Base-by-base conservation (phyloP, 2,888 invertebrate genomes). In the Stomorhina lunata region DNA sequence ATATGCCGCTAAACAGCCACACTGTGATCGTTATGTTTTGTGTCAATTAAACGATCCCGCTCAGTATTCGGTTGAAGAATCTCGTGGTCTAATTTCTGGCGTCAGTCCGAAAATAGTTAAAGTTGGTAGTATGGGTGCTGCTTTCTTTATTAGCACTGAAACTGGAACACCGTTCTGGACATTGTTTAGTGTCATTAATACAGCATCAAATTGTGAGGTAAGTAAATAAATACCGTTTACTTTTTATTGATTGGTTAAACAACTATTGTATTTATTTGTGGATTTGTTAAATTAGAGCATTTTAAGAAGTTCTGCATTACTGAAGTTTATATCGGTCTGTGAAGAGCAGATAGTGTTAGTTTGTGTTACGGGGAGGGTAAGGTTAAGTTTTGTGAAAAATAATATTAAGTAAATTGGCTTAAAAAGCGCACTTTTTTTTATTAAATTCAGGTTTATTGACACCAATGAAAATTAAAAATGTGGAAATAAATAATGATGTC, bases 161-260 rank as follows among this genome's bases (percentile, higher is more conserved):
- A 94, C 94, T 82, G 94, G 94, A 17, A 93, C 94, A 63, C 95
- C 95, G 20, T 96, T 96, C 92, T 96, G 95, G 95, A 93, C 94
- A 82, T 92, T 96, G 4, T 96, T 96, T 90, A 93, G 93, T 78
- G 94, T 95, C 84, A 94, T 96, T 80, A 94, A 94, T 86, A 94
- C 94, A 83, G 94, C 94, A 84, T 93, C 93, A 76, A 93, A 94
- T 86, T 97, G 96, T 87, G 93, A 94, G 90, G 96, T 96, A 91
- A 92, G 92, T 90, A 63, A 65, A 75, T 12, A 27, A 80, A 25
- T 40, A 37, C 53, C 4, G n/a, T 10, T 2, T 25, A 37, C 1
- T 12, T 34, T 4, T 34, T 0, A 1, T 37, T 37, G 9, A 37
- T 37, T 9, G 9, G n/a, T 37, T 4, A 15, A 20, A 40, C 7